These are phyloP conservation scores for Cataglyphis livida DNA, from an alignment of 2,888 invertebrate genomes.

Conservation along the genomic window DNA sequence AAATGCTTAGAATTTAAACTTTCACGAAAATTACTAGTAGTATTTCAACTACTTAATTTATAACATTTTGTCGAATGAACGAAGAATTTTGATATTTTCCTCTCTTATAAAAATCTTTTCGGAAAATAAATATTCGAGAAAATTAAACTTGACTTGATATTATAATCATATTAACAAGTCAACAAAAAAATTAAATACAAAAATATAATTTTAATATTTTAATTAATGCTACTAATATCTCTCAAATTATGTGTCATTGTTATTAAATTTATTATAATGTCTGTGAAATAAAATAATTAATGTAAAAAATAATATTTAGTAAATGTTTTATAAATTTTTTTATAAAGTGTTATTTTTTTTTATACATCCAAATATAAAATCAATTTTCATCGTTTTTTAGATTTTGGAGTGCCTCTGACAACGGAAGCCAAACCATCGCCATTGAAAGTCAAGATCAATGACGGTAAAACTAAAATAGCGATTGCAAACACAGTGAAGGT, in stretches of 20 bases:
- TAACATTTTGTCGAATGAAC: background rate
- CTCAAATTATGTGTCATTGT: background rate
- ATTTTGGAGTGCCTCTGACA: slow-evolving; percentile 84
- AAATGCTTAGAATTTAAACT: slow-evolving; percentile 18
- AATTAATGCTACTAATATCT: background rate
- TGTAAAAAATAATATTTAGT: background rate
- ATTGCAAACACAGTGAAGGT: slow-evolving; percentile 78
- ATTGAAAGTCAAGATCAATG: slow-evolving; percentile 76
- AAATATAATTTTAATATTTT: background rate
- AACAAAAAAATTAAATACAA: background rate
- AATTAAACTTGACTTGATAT: background rate
- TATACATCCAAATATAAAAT: background rate
- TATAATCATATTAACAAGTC: background rate
- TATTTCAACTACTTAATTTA: slow-evolving; percentile 26
- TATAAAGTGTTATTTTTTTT: background rate
- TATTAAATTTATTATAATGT: background rate
- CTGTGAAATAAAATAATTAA: background rate
- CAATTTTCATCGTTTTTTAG: slow-evolving; percentile 67
- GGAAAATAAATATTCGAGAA: background rate
- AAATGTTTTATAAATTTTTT: background rate
- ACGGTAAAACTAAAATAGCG: slow-evolving; percentile 80
- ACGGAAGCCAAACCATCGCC: slow-evolving; percentile 77
- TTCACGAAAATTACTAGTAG: slow-evolving; percentile 3
- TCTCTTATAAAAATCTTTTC: slow-evolving; percentile 7
- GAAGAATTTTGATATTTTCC: background rate